phyloP scores from a whole-genome alignment of 1,140 invertebrate species.

The Bombus waltoni region DNA sequence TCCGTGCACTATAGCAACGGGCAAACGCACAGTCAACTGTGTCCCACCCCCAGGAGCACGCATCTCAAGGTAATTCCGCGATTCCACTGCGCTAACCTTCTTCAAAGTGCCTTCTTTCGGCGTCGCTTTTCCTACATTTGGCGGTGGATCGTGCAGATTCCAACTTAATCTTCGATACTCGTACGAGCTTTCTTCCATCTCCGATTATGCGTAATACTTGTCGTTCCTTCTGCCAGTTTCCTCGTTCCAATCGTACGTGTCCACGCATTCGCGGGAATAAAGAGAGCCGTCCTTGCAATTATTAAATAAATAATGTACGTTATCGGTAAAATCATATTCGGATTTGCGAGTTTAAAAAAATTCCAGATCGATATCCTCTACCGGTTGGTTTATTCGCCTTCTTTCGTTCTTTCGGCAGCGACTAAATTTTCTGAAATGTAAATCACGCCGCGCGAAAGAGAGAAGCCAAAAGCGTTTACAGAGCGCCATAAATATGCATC shows the following conservation, averaged over 20 bases:
- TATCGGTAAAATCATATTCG: too few relatives aligned
- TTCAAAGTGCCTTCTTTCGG: not conserved
- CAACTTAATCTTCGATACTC: too few relatives aligned
- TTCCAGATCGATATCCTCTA: not conserved
- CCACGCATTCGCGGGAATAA: too few relatives aligned
- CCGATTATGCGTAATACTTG: too few relatives aligned
- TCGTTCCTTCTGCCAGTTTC: too few relatives aligned
- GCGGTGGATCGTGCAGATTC: too few relatives aligned
- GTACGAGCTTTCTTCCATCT: too few relatives aligned
- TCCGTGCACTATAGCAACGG: slow-evolving; percentile 80
- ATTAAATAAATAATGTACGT: too few relatives aligned
- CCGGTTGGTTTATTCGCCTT: not conserved
- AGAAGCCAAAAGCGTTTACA: not conserved
- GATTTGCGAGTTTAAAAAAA: too few relatives aligned
- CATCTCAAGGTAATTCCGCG: slow-evolving; percentile 75
- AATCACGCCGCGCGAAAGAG: slow-evolving; percentile 3
- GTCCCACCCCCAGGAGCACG: slow-evolving; percentile 72
- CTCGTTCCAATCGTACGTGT: too few relatives aligned
- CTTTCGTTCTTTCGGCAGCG: not conserved
- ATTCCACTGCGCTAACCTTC: not conserved
- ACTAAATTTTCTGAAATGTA: slow-evolving; percentile 24
- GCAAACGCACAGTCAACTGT: slow-evolving; percentile 79
- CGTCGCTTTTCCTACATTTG: too few relatives aligned
- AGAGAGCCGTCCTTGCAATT: too few relatives aligned
- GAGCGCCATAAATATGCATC: slow-evolving; percentile 27